These are phyloP conservation scores for Amphibalanus amphitrite DNA, from an alignment of 1,140 invertebrate genomes.

Conservation along the genomic window DNA sequence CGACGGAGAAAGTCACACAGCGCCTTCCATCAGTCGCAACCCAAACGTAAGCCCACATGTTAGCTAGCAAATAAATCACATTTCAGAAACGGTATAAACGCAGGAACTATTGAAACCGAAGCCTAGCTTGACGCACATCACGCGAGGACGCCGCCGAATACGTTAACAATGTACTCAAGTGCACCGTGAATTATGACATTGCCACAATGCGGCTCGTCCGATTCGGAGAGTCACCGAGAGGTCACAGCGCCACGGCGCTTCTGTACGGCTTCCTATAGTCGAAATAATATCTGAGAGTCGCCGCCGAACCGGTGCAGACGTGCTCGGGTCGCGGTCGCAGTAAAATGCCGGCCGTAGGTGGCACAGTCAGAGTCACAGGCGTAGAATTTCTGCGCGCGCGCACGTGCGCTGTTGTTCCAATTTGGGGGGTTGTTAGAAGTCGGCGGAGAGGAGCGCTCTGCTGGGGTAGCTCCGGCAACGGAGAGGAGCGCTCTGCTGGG, in stretches of 20 bases:
- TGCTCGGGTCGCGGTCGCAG: no score
- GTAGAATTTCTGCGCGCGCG: no score
- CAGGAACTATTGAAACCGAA: conserved; percentile 1
- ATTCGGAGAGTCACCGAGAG: background rate
- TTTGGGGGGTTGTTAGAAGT: no score
- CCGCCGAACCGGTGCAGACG: no score
- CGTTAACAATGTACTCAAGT: background rate
- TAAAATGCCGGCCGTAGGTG: no score
- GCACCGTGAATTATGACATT: background rate
- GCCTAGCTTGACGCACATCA: background rate
- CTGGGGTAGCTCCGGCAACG: background rate
- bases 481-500: background rate
- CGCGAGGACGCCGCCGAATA: background rate
- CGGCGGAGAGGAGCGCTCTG: background rate
- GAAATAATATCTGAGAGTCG: background rate
- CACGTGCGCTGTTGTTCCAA: no score
- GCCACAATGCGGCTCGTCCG: background rate
- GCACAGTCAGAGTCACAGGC: no score
- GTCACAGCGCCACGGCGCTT: background rate
- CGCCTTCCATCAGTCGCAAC: background rate
- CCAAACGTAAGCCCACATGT: background rate
- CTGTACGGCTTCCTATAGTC: background rate
- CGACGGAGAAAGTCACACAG: background rate
- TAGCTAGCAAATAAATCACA: background rate
- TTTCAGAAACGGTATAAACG: background rate